These are phyloP conservation scores for Hydrophis major DNA, from an alignment of 2,797 vertebrate genomes.

Conservation along the genomic window DNA sequence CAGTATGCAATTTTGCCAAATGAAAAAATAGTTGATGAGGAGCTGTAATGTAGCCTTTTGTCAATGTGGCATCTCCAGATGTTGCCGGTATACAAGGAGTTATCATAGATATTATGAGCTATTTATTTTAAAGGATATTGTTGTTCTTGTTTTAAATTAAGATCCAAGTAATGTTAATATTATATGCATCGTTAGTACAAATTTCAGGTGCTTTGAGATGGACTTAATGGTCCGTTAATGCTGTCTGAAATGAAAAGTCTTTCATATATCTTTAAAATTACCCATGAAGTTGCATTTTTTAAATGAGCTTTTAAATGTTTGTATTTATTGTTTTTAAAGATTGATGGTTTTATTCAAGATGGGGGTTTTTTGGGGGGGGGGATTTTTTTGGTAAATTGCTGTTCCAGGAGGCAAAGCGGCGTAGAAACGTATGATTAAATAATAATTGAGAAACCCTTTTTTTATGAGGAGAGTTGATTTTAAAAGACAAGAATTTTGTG, in stretches of 20 bases:
- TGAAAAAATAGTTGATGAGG: neutral
- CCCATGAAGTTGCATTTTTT: neutral
- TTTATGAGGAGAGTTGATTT: neutral
- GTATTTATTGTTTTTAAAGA: neutral
- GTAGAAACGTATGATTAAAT: neutral
- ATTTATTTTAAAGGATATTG: neutral
- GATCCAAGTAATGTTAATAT: neutral
- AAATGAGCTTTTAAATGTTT: neutral
- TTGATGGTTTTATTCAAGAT: neutral
- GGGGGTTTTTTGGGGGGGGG: no score
- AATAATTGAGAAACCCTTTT: neutral
- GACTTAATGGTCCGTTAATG: neutral
- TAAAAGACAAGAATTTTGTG: neutral
- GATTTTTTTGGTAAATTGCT: neutral
- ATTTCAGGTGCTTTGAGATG: neutral
- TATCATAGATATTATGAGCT: neutral
- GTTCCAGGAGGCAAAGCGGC: neutral
- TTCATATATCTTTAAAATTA: neutral
- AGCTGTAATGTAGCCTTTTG: neutral
- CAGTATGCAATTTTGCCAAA: neutral
- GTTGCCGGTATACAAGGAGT: neutral
- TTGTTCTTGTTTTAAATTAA: neutral
- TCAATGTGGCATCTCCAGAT: neutral
- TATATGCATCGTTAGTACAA: neutral
- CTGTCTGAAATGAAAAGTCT: neutral